phyloP scores from a whole-genome alignment of 2,113 vertebrate species.

The Anser brachyrhynchus region DNA sequence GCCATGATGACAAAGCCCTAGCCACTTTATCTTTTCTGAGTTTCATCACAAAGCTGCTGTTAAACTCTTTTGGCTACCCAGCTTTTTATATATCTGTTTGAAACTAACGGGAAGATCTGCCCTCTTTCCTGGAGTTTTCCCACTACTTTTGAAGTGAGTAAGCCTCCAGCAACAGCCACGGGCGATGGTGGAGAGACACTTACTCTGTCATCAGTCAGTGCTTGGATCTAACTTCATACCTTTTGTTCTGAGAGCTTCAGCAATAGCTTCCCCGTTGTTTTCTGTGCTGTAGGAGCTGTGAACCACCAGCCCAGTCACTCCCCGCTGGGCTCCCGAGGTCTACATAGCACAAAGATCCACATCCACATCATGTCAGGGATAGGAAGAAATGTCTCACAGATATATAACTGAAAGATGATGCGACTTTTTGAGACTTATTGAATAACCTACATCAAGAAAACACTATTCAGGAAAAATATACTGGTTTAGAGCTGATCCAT shows the following conservation, averaged over 20 bases:
- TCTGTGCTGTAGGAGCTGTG: neutral
- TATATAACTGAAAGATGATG: constrained; percentile 33
- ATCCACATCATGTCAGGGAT: rapidly evolving
- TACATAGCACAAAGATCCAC: neutral
- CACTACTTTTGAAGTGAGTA: constrained; percentile 16
- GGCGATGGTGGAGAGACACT: constrained; percentile 31
- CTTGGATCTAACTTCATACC: constrained; percentile 55
- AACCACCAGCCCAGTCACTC: neutral
- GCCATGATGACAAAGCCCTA: neutral
- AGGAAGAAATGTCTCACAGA: constrained; percentile 23
- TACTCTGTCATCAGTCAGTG: constrained; percentile 45
- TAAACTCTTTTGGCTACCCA: neutral
- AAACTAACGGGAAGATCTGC: neutral
- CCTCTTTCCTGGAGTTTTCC: constrained; percentile 2
- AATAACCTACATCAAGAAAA: neutral
- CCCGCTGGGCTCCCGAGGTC: neutral
- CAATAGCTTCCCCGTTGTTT: constrained; percentile 64
- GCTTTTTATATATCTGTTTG: neutral
- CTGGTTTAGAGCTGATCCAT: constrained; percentile 11
- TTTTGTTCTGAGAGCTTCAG: constrained; percentile 62
- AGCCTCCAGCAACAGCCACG: constrained; percentile 12
- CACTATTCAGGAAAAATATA: constrained; percentile 23
- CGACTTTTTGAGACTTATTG: neutral
- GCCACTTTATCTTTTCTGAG: neutral
- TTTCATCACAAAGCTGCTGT: neutral